Evolutionary conservation across 2,888 invertebrate species (phyloP), one percentile per base, ranked within the genome.

Genomic region (Tetranychus truncatus): DNA sequence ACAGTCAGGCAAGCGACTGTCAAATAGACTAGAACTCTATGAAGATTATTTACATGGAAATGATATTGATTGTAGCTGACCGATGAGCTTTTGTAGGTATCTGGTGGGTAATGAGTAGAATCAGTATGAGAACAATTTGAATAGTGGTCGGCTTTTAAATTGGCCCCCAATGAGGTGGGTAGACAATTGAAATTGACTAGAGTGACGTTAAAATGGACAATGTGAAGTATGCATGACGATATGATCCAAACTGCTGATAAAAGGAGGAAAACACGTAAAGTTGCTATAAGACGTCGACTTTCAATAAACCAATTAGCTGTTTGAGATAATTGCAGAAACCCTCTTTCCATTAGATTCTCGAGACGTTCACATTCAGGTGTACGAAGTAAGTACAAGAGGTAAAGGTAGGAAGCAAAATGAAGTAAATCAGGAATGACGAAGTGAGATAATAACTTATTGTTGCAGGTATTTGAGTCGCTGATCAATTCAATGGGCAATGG

Each of bases 291-390:
- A 66, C 86, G 87, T 78, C 86, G 88, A 72, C 91, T 90, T 79
- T 88, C 88, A 44, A 86, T 83, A 80, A 84, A 85, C 72, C 88
- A 87, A 82, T 88, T 87, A 0, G 87, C 87, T 11, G 88, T 85
- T 81, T 87, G 88, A 0, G 89, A 88, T 1, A 90, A 89, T 77
- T 89, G 84, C 65, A 91, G 83, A 81, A 91, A 91, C 0, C 89
- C 91, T 80, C 90, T 86, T 82, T 91, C 91, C 87, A 91, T 90
- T 74, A 91, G 84, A 84, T 89, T 89, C 80, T 90, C 90, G 74
- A 91, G 82, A 80, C 91, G 91, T 81, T 91, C 91, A 81, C 90
- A 90, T 81, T 91, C 90, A 55, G 88, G 87, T 78, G 88, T 86
- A 80, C 91, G 85, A 81, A 90, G 89, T 74, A 90, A 84, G 80